Base-by-base conservation (phyloP, 2,888 invertebrate genomes). In the Mantis religiosa region DNA sequence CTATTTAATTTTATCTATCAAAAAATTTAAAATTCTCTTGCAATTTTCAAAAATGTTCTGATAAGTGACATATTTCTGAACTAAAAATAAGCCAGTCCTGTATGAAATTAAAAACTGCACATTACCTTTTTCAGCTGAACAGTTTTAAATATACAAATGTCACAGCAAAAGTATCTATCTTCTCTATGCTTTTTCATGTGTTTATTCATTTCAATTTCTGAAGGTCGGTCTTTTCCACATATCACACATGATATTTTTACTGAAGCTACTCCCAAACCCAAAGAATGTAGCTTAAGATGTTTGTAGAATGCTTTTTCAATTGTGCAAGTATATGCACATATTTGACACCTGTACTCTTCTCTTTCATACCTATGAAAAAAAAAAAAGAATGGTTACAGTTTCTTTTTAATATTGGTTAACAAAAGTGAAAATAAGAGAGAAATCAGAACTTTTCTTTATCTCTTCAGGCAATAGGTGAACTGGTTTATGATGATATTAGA, bases 311-410 rank as follows among this genome's bases (percentile, higher is more conserved):
- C 94, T 91, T 94, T 94, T 91, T 94, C 94, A 90, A 94, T 94
- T 28, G 95, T 95, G 91, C 95, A 95, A 3, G 94, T 94, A 91
- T 95, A 95, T 2, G 94, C 93, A 91, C 95, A 95, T 89, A 93
- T 91, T 30, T 93, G 93, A 91, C 95, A 95, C 47, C 93, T 92
- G 91, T 95, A 94, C 91, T 95, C 95, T 91, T 95, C 95, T 83
- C 94, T 93, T 87, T 94, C 94, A 92, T 94, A 94, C 92, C 94
- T 94, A 90, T 27, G 86, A 90, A 54, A 89, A 87, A 71, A 71
- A 1, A 71, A 1, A 20, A 71, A 1, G 12, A 41, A 41, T 34
- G 34, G 41, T 41, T 12, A 41, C 41, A 12, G 41, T 2, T 41
- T 12, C 12, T 41, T 41, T 12, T 41, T 41, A 34, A 6, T 34